Percentiles rank a stretch among this genome's conserved stretches.
Conservation (phyloP, 37 sponge, comb jelly and placozoan species). For the Axinella damicornis region DNA sequence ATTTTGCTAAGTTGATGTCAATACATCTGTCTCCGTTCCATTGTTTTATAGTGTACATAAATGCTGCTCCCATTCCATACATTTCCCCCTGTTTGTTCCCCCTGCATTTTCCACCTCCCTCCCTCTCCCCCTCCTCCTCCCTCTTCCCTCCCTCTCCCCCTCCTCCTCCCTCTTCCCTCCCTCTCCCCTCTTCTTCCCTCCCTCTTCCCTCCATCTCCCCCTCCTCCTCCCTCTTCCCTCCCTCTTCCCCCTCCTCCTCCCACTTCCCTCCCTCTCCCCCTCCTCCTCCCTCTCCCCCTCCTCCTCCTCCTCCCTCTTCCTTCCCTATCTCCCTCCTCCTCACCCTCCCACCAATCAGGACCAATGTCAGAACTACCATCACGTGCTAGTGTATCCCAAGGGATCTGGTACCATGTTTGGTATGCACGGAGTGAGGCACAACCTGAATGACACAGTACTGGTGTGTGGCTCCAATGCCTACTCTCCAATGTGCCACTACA, state of each 20-base stretch:
- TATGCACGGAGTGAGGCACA: background rate
- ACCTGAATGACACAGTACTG: slow-evolving; percentile 28
- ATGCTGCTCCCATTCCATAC: background rate
- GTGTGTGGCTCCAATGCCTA: slow-evolving; percentile 55
- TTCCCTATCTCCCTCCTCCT: background rate
- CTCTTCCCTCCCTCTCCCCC: background rate
- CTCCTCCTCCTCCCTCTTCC: background rate
- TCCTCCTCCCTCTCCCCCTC: too few species aligned
- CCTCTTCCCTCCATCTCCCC: slow-evolving; percentile 40
- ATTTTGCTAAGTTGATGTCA: too few species aligned
- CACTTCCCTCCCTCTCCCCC: background rate
- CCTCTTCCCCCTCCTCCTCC: slow-evolving; percentile 1
- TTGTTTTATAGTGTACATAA: too few species aligned
- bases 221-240: slow-evolving; percentile 27
- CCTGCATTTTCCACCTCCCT: background rate
- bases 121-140: background rate
- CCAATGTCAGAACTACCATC: slow-evolving; percentile 62
- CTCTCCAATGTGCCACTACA: slow-evolving; percentile 33
- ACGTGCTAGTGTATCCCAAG: background rate
- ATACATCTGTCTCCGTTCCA: too few species aligned
- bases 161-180: background rate
- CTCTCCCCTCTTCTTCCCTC: slow-evolving; percentile 34
- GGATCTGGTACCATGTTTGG: background rate
- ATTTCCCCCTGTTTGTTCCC: background rate
- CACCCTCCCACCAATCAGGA: background rate